Base-by-base conservation (phyloP, 2,797 vertebrate genomes). In the Gallinago nigripennis region DNA sequence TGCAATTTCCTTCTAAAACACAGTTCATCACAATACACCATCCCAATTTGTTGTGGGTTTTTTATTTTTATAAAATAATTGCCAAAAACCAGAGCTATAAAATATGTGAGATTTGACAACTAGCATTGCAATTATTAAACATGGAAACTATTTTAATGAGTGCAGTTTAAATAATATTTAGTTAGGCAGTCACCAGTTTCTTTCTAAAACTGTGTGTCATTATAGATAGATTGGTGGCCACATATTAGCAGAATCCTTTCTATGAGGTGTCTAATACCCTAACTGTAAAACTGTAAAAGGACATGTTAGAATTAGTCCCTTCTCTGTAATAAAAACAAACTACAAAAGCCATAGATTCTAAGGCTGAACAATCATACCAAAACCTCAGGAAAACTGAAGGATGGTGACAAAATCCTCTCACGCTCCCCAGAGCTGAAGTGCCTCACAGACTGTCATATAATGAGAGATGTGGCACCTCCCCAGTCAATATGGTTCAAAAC, bases 61-160 rank as follows among this genome's bases (percentile, higher is more conserved):
- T 94, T 65, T 46, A 12, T 61, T 88, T 92, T 79, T 35, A 11
- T 63, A 41, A 35, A 35, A 25, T 21, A 86, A 65, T 73, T 78
- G 31, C 9, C 9, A 46, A 72, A 85, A 90, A 33, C 1, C 9
- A 70, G 58, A 82, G 6, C 2, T 72, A 16, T 79, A 69, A 70
- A 88, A 85, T 41, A 8, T 19, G 3, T 64, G 61, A 56, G 30
- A 71, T 64, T 73, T 90, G n/a, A 28, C 5, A 66, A 66, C 10
- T n/a, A 54, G 5, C 10, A 39, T 6, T 82, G 6, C 4, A 66
- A 20, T 69, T 76, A 30, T 84, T 66, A 70, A 88, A 50, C 18
- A 8, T 3, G 7, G 19, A 84, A 63, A 75, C 4, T 37, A 28
- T 65, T 80, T 68, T 66, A 86, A 66, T 45, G 4, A 79, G 2